Base-by-base conservation (phyloP, 2,797 vertebrate species). In the Dermochelys coriacea region DNA sequence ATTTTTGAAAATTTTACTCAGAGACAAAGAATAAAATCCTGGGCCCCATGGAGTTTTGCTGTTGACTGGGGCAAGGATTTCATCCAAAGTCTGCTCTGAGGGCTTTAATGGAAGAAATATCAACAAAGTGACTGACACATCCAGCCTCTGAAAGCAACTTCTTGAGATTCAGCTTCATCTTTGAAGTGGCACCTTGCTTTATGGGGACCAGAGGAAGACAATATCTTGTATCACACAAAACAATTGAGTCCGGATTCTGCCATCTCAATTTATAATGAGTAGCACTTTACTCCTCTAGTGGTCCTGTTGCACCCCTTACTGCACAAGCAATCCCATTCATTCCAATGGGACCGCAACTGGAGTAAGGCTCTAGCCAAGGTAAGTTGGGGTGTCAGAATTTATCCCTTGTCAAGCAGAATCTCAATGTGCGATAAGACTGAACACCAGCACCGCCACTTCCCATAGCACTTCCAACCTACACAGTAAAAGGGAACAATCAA, bases 381-480 rank as follows among this genome's bases (percentile, higher is more conserved):
- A 94, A 96, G 94, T 91, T 79, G 93, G 85, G 54, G 55, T 61
- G 23, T 96, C 96, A 91, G 82, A 87, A 96, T 79, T 93, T 90
- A 93, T 87, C 92, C 96, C 87, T 0, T 0, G 82, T 91, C 79
- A 87, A 37, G 18, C 89, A 80, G 85, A 84, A 92, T 89, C 96
- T 91, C 91, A 89, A 89, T 12, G 88, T 89, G 93, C 96, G 96
- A 84, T 91, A 23, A 96, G 95, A 96, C 96, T 90, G 95, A 97
- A 97, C 96, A 94, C 55, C 80, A 1, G 71, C 59, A 84, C 95
- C 96, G 41, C 97, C 96, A 94, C 93, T 57, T 51, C 96, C 97
- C 91, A 87, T 85, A 95, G 95, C 95, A 86, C 74, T 96, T 96
- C 96, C 96, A 93, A 55, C 94, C 96, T 94, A 95, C 96, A 95